phyloP scores from a whole-genome alignment of 2,888 invertebrate genomes.

The Eupithecia inturbata region DNA sequence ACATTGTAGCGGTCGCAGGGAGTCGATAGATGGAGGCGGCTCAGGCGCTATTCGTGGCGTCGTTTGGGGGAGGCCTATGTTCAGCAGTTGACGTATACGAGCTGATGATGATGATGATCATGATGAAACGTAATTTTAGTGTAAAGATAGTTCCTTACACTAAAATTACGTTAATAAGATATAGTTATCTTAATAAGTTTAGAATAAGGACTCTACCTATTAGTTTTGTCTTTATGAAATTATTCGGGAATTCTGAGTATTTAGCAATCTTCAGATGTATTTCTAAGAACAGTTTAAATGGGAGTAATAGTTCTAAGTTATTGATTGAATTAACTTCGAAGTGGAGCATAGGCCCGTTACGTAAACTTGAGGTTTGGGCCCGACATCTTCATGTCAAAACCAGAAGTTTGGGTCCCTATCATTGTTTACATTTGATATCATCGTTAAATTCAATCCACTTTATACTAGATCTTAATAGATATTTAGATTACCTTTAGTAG shows the following conservation, averaged over 20 bases:
- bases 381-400: conserved; percentile 13
- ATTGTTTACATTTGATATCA: conserved; percentile 12
- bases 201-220: neutral
- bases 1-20: no score
- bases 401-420: conserved; percentile 9
- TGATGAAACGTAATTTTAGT: neutral
- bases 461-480: neutral
- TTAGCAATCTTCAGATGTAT: neutral
- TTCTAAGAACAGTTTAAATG: conserved; percentile 1
- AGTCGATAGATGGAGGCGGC: no score
- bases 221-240: neutral
- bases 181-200: no score
- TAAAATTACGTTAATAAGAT: no score
- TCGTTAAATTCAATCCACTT: conserved; percentile 5
- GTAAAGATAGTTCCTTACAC: no score
- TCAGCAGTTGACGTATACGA: no score
- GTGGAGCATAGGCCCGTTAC: neutral
- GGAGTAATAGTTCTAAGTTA: conserved; percentile 6
- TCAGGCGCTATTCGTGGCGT: no score
- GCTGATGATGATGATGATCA: no score
- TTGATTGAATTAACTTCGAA: conserved; percentile 6
- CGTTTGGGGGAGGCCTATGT: no score
- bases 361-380: conserved; percentile 10
- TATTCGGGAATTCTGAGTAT: neutral
- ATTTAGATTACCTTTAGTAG: neutral